Evolutionary conservation across 2,797 vertebrate genomes (phyloP).

Genomic region (Pangasius krempfi): DNA sequence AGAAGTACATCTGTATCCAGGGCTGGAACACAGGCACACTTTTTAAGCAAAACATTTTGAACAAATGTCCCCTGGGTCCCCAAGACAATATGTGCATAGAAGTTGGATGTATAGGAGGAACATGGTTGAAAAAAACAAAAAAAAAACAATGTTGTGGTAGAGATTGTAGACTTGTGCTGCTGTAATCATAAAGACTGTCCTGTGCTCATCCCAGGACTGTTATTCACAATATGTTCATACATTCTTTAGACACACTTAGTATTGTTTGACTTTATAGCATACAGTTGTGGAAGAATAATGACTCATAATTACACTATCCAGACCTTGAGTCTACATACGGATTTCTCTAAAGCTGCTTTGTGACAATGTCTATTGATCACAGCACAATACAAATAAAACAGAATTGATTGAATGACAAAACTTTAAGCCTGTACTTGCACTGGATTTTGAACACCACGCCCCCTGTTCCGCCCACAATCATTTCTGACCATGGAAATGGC

Average conservation of each 20-base stretch:
- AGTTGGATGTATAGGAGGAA: neutral
- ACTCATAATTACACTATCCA: neutral
- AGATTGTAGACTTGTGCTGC: neutral
- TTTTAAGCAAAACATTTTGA: neutral
- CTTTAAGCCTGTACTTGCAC: no score
- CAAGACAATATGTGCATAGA: neutral
- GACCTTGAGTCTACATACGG: no score
- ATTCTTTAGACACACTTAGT: neutral
- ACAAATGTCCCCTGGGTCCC: neutral
- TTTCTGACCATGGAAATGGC: neutral
- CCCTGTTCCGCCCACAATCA: neutral
- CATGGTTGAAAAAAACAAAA: neutral
- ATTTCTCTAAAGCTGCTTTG: no score
- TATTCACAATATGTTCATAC: neutral
- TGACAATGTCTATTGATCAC: neutral
- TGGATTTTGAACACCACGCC: neutral
- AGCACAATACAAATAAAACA: neutral
- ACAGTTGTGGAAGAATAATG: neutral
- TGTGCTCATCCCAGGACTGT: neutral
- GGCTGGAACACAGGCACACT: neutral
- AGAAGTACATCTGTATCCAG: neutral
- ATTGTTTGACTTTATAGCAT: neutral
- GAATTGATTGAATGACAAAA: neutral
- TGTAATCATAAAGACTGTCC: neutral
- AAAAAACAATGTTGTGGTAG: neutral